phyloP scores from a whole-genome alignment of 2,888 invertebrate species.

The Ecliptopera silaceata region DNA sequence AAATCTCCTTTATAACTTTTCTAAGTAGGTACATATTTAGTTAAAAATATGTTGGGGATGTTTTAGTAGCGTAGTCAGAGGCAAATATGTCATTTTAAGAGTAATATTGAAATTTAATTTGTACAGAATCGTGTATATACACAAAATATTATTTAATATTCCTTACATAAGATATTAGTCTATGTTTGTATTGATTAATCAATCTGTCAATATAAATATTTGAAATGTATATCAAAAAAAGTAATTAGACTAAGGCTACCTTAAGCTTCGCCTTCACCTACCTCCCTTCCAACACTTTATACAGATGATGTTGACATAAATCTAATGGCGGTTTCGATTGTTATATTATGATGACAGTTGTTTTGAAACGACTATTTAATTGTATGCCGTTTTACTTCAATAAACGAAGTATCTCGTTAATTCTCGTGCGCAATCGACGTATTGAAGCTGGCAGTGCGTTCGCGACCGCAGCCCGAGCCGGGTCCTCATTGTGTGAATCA shows the following conservation, averaged over 20 bases:
- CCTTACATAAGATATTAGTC: too few relatives aligned
- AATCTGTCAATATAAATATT: too few relatives aligned
- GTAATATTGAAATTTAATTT: too few relatives aligned
- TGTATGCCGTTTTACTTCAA: constrained; percentile 56
- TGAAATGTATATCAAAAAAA: too few relatives aligned
- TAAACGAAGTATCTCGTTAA: constrained; percentile 52
- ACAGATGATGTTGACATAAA: constrained; percentile 19
- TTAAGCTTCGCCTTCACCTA: background rate
- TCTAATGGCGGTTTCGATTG: constrained; percentile 57
- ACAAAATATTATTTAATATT: too few relatives aligned
- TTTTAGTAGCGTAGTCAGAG: too few relatives aligned
- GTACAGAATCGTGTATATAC: too few relatives aligned
- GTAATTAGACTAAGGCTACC: background rate
- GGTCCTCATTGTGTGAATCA: constrained; percentile 51
- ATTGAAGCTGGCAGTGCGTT: constrained; percentile 62
- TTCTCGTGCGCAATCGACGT: constrained; percentile 57
- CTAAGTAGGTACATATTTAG: too few relatives aligned
- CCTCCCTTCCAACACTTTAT: background rate
- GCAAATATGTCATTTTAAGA: too few relatives aligned
- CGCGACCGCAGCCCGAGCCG: constrained; percentile 67
- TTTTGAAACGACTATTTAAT: constrained; percentile 59
- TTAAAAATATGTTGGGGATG: too few relatives aligned
- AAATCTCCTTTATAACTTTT: too few relatives aligned
- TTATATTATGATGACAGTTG: constrained; percentile 52
- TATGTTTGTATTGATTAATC: too few relatives aligned